A percentile compares a stretch with the other conserved stretches of the same genome.
These are phyloP conservation scores for Poecilia picta DNA, from an alignment of 2,797 vertebrate genomes.

Conservation along the genomic window DNA sequence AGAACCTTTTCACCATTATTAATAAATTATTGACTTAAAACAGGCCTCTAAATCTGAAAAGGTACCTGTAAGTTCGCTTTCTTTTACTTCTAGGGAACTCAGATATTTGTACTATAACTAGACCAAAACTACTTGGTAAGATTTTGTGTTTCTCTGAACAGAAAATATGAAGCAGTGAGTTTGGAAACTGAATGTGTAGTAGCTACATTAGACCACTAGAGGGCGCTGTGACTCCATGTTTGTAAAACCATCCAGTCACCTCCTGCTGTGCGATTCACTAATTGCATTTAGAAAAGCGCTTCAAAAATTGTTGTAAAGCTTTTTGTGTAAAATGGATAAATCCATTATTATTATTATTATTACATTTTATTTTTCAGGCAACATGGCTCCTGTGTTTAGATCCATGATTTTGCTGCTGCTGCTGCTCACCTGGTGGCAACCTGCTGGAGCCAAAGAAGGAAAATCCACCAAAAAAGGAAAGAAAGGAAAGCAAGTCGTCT, in stretches of 20 bases:
- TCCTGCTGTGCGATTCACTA: background rate
- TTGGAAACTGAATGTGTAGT: background rate
- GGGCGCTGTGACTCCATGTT: background rate
- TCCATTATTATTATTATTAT: background rate
- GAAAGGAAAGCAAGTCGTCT: conserved; percentile 93
- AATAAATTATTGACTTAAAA: too few species aligned
- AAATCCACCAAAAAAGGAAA: conserved; percentile 93
- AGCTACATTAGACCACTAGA: background rate
- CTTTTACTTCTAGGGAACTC: too few species aligned
- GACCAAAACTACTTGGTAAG: too few species aligned
- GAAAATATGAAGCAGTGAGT: background rate
- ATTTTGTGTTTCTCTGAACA: too few species aligned
- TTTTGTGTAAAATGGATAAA: background rate
- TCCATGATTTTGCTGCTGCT: conserved; percentile 77
- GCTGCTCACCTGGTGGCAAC: conserved; percentile 82
- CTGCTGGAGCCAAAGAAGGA: conserved; percentile 82
- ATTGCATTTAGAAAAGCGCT: background rate
- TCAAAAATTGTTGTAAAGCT: background rate
- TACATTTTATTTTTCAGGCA: conserved; percentile 70
- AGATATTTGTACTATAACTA: too few species aligned
- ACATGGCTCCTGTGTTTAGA: conserved; percentile 72
- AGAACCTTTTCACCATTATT: too few species aligned
- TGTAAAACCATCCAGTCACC: background rate
- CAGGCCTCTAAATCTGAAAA: too few species aligned
- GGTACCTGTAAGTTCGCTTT: too few species aligned